A percentile compares a stretch with the other conserved stretches of the same genome.
Conservation (phyloP, 2,797 vertebrate species). For the Agapornis canus region DNA sequence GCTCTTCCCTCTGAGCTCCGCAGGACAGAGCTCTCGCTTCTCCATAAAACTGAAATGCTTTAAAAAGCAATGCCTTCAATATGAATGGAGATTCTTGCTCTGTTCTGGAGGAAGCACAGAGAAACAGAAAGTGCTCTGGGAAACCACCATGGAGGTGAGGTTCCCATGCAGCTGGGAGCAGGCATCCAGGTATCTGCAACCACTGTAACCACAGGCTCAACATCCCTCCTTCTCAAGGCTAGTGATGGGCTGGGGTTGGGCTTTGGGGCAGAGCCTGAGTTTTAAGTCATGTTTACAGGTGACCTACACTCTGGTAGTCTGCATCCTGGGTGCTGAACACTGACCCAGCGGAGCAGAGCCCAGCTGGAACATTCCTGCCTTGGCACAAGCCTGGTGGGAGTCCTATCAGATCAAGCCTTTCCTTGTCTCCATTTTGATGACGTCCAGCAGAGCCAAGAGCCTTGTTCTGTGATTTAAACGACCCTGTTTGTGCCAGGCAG, state of each 20-base stretch:
- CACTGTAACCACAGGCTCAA: rapidly evolving
- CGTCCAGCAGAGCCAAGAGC: not conserved
- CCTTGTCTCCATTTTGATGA: not conserved
- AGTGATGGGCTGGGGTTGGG: not conserved
- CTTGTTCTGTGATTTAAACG: not conserved
- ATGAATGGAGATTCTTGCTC: not conserved
- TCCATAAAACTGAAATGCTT: not conserved
- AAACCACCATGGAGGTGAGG: rapidly evolving
- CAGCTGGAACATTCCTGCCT: not conserved
- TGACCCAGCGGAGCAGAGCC: not conserved
- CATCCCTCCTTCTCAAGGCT: not conserved
- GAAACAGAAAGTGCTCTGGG: not conserved
- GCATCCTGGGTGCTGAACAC: not conserved
- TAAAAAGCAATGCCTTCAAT: not conserved
- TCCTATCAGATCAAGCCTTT: not conserved
- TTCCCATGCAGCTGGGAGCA: not conserved
- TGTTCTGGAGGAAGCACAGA: not conserved
- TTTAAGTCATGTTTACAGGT: not conserved
- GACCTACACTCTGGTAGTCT: not conserved
- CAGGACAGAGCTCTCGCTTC: not conserved
- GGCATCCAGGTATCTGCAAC: not conserved
- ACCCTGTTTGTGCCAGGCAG: not conserved
- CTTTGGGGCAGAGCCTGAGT: not conserved
- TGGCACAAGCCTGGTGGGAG: not conserved
- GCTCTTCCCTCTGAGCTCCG: conserved; percentile 16